A percentile compares a stretch with the other conserved stretches of the same genome.
Conservation (phyloP, 2,797 vertebrate species). For the Chanos chanos region DNA sequence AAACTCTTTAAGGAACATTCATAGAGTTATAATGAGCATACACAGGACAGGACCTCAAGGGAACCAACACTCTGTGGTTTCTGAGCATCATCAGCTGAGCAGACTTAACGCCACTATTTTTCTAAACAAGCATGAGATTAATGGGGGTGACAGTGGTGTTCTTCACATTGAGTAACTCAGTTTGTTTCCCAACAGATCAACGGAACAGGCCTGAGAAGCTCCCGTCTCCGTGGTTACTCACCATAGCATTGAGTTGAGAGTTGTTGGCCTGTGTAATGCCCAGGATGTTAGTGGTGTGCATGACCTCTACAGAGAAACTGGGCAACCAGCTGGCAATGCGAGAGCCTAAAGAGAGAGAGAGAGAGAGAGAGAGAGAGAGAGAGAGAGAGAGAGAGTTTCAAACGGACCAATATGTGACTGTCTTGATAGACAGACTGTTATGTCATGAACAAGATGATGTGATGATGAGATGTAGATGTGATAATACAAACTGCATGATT, state of each 20-base stretch:
- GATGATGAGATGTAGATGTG: too few species aligned
- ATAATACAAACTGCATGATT: too few species aligned
- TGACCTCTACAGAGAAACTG: slow-evolving; percentile 86
- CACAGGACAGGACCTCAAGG: neutral
- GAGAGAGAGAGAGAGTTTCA: neutral
- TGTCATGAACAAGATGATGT: too few species aligned
- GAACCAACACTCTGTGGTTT: too few species aligned
- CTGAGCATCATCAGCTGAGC: too few species aligned
- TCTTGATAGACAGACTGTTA: neutral
- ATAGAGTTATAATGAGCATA: neutral
- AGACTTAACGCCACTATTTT: too few species aligned
- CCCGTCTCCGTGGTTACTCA: slow-evolving; percentile 57
- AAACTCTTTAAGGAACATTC: too few species aligned
- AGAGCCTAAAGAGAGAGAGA: slow-evolving; percentile 63
- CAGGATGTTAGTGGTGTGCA: slow-evolving; percentile 83
- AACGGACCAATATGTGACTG: neutral
- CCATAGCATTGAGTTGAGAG: slow-evolving; percentile 75
- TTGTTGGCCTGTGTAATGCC: slow-evolving; percentile 80
- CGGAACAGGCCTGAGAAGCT: too few species aligned
- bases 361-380: neutral
- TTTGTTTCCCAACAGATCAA: too few species aligned
- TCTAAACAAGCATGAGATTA: too few species aligned
- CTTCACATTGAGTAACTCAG: too few species aligned
- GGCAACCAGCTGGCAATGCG: slow-evolving; percentile 86
- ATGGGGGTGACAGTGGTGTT: too few species aligned